Conservation (phyloP, 2,797 vertebrate genomes). For the Petrocephalus schoutedeni region DNA sequence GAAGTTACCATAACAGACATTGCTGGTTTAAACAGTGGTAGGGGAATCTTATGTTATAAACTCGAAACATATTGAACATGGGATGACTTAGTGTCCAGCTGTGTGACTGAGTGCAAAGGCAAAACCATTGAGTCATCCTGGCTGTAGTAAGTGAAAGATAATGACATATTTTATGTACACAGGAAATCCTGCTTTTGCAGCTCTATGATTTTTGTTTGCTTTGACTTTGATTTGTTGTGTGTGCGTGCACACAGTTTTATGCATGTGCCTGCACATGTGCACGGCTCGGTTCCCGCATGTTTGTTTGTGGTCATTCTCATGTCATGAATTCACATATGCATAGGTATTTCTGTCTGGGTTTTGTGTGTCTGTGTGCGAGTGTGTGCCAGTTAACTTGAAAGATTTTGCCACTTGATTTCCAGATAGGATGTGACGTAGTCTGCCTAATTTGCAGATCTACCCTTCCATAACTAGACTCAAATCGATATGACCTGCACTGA, state of each 20-base stretch:
- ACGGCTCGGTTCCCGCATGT: background rate
- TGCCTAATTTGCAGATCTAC: background rate
- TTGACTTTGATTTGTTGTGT: background rate
- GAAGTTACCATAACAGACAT: background rate
- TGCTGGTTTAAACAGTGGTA: background rate
- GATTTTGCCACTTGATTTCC: background rate
- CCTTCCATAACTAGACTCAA: background rate
- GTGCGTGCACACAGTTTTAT: background rate
- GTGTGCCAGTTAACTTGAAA: background rate
- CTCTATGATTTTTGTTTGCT: background rate
- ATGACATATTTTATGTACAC: background rate
- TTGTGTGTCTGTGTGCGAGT: background rate
- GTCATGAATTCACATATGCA: background rate
- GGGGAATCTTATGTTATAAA: background rate
- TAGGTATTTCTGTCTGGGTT: background rate
- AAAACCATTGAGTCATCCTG: background rate
- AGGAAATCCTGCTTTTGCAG: background rate
- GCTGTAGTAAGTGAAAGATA: background rate
- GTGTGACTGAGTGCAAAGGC: background rate
- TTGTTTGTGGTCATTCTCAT: background rate
- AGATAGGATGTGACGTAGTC: background rate
- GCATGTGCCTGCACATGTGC: background rate
- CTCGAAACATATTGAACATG: background rate
- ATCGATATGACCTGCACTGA: background rate
- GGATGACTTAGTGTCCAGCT: background rate